These are phyloP conservation scores for Dorcus hopei DNA, from an alignment of 2,888 invertebrate genomes.

Conservation along the genomic window DNA sequence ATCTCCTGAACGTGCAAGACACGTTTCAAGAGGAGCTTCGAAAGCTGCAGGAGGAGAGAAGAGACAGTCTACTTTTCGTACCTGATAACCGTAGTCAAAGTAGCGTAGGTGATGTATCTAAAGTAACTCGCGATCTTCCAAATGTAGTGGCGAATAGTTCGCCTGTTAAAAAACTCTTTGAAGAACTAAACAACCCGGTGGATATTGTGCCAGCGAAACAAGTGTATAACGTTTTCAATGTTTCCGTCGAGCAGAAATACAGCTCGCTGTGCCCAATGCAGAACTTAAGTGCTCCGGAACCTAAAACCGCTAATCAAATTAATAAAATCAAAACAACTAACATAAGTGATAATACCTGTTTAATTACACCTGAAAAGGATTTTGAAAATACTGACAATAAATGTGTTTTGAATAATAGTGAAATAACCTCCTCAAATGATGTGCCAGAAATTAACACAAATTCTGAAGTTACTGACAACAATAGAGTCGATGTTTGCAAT, in stretches of 20 bases:
- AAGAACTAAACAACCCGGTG: constrained; percentile 41
- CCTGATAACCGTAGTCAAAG: constrained; percentile 38
- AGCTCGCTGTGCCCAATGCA: constrained; percentile 12
- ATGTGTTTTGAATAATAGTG: too few relatives aligned
- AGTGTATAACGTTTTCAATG: constrained; percentile 47
- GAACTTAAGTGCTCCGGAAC: constrained; percentile 1
- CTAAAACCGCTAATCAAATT: constrained; percentile 2
- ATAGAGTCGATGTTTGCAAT: background rate
- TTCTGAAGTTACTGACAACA: background rate
- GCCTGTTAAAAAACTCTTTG: constrained; percentile 34
- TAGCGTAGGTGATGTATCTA: constrained; percentile 9
- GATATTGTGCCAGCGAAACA: constrained; percentile 43
- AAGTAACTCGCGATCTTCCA: constrained; percentile 3
- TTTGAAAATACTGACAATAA: constrained; percentile 1
- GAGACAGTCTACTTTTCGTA: constrained; percentile 49
- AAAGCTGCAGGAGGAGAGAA: constrained; percentile 49
- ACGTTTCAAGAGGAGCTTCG: constrained; percentile 56
- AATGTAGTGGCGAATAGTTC: constrained; percentile 19
- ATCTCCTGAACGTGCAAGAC: constrained; percentile 53
- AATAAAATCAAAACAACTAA: background rate
- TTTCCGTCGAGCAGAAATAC: constrained; percentile 40
- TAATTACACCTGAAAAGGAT: constrained; percentile 7
- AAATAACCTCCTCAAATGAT: too few relatives aligned
- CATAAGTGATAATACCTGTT: constrained; percentile 1
- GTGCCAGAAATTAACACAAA: too few relatives aligned